phyloP scores from a whole-genome alignment of 2,797 vertebrate species.

The Aeoliscus strigatus region DNA sequence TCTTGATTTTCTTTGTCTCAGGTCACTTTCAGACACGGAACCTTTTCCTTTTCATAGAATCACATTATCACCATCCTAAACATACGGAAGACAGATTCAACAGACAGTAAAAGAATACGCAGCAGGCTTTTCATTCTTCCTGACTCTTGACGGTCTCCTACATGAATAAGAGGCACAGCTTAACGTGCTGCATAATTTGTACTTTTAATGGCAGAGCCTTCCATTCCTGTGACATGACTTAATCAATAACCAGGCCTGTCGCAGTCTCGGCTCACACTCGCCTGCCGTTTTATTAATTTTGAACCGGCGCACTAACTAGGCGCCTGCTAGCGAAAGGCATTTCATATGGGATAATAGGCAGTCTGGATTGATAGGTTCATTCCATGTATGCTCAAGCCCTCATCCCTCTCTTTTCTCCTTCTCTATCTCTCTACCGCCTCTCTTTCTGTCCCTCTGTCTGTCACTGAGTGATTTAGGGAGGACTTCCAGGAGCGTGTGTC shows the following conservation, averaged over 20 bases:
- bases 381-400: constrained; percentile 72
- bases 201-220: constrained; percentile 81
- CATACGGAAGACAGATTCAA: constrained; percentile 42
- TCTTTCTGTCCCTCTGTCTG: constrained; percentile 67
- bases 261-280: constrained; percentile 63
- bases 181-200: constrained; percentile 81
- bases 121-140: constrained; percentile 60
- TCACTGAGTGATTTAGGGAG: constrained; percentile 75
- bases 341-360: constrained; percentile 78
- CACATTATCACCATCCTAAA: constrained; percentile 56
- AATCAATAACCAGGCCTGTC: constrained; percentile 80
- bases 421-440: constrained; percentile 50
- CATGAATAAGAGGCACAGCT: constrained; percentile 75
- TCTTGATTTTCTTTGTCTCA: constrained; percentile 44
- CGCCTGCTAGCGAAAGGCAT: constrained; percentile 73
- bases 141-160: constrained; percentile 62
- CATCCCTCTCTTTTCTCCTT: constrained; percentile 64
- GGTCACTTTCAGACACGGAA: constrained; percentile 51
- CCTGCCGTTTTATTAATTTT: constrained; percentile 81
- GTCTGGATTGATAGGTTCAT: constrained; percentile 82
- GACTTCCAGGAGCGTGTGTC: constrained; percentile 45
- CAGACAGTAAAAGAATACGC: constrained; percentile 51
- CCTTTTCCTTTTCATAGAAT: constrained; percentile 44
- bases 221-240: constrained; percentile 80
- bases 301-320: constrained; percentile 82